phyloP scores from a whole-genome alignment of 1,140 invertebrate genomes.

The Hyles vespertilio region DNA sequence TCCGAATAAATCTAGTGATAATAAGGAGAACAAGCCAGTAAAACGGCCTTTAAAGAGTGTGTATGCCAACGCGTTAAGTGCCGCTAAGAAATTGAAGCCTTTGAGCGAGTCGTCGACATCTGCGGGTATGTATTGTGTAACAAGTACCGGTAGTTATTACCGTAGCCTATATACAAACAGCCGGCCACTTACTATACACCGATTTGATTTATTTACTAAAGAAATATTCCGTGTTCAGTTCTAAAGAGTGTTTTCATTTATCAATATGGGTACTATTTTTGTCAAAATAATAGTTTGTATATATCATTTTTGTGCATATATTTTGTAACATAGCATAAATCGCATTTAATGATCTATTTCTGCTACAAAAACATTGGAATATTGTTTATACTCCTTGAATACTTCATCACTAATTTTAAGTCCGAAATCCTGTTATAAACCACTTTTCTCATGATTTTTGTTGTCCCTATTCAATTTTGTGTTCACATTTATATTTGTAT shows the following conservation, averaged over 20 bases:
- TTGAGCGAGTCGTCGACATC: slow-evolving; percentile 39
- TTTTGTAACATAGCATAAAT: neutral
- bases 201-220: neutral
- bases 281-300: too few species aligned
- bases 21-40: slow-evolving; percentile 61
- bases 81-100: slow-evolving; percentile 63
- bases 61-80: slow-evolving; percentile 61
- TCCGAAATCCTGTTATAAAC: neutral
- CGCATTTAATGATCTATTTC: neutral
- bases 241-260: too few species aligned
- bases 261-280: too few species aligned
- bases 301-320: neutral
- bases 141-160: slow-evolving; percentile 10
- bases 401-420: neutral
- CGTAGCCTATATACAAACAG: neutral
- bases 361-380: too few species aligned
- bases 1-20: slow-evolving; percentile 29
- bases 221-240: too few species aligned
- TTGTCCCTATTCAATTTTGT: too few species aligned
- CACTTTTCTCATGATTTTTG: too few species aligned
- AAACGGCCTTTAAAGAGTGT: slow-evolving; percentile 54
- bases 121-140: slow-evolving; percentile 42
- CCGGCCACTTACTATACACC: neutral
- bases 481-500: too few species aligned
- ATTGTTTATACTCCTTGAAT: neutral